Percentiles rank a stretch among this genome's conserved stretches.
phyloP scores from a whole-genome alignment of 2,888 invertebrate species.

The Automeris io region DNA sequence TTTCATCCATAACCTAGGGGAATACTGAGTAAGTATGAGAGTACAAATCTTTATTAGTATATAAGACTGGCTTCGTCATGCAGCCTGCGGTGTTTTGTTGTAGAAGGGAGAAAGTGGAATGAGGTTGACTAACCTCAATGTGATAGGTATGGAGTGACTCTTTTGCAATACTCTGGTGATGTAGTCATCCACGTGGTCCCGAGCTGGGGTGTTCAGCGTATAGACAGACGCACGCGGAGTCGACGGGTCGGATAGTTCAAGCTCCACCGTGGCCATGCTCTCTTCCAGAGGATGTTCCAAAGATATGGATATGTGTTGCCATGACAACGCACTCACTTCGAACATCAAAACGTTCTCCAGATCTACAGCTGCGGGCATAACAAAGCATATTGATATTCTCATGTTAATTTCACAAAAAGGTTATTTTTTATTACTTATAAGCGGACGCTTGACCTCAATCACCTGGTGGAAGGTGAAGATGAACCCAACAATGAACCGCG shows the following conservation, averaged over 20 bases:
- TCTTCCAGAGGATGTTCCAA: constrained; percentile 96
- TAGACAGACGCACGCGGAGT: constrained; percentile 87
- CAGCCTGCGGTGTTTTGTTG: too few species aligned
- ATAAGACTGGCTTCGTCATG: too few species aligned
- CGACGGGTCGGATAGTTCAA: constrained; percentile 89
- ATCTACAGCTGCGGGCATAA: constrained; percentile 74
- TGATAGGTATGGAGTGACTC: constrained; percentile 94
- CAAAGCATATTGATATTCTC: neutral
- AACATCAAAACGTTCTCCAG: constrained; percentile 89
- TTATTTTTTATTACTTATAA: too few species aligned
- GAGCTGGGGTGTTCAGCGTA: constrained; percentile 72
- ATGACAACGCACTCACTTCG: constrained; percentile 93
- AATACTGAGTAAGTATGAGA: too few species aligned
- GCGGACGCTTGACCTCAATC: too few species aligned
- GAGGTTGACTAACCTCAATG: constrained; percentile 82
- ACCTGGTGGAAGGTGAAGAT: too few species aligned
- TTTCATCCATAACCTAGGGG: too few species aligned
- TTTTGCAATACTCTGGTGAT: constrained; percentile 83
- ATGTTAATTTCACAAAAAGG: too few species aligned
- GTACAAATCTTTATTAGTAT: too few species aligned
- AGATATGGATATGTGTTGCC: constrained; percentile 92
- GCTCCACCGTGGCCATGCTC: constrained; percentile 93
- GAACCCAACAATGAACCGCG: too few species aligned
- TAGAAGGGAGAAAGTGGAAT: constrained; percentile 56
- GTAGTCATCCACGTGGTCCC: constrained; percentile 61